phyloP scores from a whole-genome alignment of 1,140 invertebrate species.

The Drosophila kohkoa region DNA sequence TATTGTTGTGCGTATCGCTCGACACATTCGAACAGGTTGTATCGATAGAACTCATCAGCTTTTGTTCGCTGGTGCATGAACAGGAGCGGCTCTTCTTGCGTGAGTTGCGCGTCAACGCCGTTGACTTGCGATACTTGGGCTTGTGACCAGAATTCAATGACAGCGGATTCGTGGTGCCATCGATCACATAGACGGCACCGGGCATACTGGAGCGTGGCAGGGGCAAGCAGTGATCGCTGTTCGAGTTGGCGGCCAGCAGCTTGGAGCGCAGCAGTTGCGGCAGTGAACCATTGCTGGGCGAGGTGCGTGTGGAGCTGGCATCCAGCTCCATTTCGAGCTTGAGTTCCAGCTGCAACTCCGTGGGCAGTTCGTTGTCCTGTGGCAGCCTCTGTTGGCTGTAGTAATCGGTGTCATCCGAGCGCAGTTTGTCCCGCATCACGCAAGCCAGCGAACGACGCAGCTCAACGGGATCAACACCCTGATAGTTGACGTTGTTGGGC shows the following conservation, averaged over 20 bases:
- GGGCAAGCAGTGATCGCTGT: conserved; percentile 57
- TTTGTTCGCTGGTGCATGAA: conserved; percentile 59
- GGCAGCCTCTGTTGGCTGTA: conserved; percentile 32
- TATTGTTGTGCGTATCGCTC: conserved; percentile 27
- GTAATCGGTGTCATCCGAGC: conserved; percentile 71
- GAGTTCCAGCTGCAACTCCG: not conserved
- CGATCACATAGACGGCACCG: conserved; percentile 69
- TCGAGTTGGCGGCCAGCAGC: conserved; percentile 54
- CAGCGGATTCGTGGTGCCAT: conserved; percentile 60
- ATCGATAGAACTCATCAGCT: conserved; percentile 11
- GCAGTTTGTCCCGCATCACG: conserved; percentile 76
- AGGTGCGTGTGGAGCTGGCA: conserved; percentile 59
- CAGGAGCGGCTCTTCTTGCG: conserved; percentile 72
- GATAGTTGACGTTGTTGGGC: conserved; percentile 17
- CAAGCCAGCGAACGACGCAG: conserved; percentile 67
- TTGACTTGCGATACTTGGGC: conserved; percentile 76
- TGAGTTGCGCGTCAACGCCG: conserved; percentile 52
- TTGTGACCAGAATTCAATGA: conserved; percentile 50
- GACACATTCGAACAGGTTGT: not conserved
- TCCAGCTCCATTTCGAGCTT: not conserved
- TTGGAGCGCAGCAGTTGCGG: conserved; percentile 51
- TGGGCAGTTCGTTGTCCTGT: conserved; percentile 1
- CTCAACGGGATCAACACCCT: conserved; percentile 60
- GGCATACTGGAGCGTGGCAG: conserved; percentile 16
- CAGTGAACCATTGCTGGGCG: conserved; percentile 64